Conservation (phyloP, 2,888 invertebrate genomes). For the Willowsia nigromaculata region DNA sequence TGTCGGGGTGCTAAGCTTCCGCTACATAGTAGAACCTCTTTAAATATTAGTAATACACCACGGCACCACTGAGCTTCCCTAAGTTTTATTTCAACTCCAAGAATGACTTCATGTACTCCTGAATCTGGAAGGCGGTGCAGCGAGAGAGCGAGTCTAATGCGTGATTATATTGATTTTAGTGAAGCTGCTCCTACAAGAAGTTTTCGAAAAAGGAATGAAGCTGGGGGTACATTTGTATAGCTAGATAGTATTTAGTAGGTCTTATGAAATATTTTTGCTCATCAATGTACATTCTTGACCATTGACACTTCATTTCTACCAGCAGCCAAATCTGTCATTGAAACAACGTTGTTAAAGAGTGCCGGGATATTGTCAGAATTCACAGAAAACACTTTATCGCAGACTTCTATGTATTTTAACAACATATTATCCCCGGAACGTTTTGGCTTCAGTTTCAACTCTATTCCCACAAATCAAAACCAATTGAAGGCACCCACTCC, state of each 20-base stretch:
- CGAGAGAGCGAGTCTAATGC: not conserved
- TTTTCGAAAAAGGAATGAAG: not conserved
- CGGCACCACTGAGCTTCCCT: no score
- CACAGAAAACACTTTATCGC: constrained; percentile 3
- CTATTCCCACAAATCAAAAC: not conserved
- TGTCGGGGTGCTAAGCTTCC: no score
- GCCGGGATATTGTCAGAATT: constrained; percentile 24
- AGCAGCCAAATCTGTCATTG: constrained; percentile 31
- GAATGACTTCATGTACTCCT: not conserved
- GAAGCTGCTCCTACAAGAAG: not conserved
- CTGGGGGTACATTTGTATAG: not conserved
- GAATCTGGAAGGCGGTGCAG: not conserved
- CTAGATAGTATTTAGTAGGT: no score
- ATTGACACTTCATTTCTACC: no score
- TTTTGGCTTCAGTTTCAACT: not conserved
- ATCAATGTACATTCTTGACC: no score
- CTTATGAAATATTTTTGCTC: no score
- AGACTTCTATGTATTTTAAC: not conserved
- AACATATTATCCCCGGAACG: not conserved
- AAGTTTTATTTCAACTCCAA: no score
- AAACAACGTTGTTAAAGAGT: not conserved
- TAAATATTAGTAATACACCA: no score
- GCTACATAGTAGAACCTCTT: no score
- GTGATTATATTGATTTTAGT: not conserved
- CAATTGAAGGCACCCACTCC: not conserved